Conservation (phyloP, 2,113 vertebrate genomes). For the Protobothrops flavoviridis region DNA sequence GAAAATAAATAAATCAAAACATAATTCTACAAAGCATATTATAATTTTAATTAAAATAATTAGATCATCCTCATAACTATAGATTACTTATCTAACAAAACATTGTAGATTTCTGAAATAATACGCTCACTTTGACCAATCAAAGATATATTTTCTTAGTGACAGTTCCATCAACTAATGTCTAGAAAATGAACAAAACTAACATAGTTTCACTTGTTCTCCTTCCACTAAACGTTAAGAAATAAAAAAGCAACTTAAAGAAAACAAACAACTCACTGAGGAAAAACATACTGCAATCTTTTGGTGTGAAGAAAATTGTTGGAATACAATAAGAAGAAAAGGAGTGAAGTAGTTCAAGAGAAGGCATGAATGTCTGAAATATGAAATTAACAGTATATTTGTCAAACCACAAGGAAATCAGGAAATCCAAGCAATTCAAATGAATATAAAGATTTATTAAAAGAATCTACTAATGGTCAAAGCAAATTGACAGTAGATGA, state of each 20-base stretch:
- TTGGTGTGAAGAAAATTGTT: background rate
- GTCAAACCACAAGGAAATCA: background rate
- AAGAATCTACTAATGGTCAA: background rate
- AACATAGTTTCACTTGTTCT: background rate
- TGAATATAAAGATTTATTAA: background rate
- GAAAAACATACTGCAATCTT: background rate
- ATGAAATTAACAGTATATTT: background rate
- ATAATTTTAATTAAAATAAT: background rate
- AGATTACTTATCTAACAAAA: background rate
- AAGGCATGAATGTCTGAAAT: background rate
- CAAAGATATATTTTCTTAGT: background rate
- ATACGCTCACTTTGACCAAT: background rate
- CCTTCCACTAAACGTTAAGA: background rate
- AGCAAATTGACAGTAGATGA: background rate
- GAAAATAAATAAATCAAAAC: background rate
- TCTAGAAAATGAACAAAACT: background rate
- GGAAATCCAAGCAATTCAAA: background rate
- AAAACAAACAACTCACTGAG: background rate
- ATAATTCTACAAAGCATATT: background rate
- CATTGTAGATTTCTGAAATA: background rate
- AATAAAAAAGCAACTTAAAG: background rate
- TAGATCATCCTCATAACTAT: background rate
- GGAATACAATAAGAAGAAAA: background rate
- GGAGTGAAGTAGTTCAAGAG: background rate
- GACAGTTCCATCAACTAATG: background rate